Percentiles rank a stretch among this genome's conserved stretches.
Evolutionary conservation across 2,113 vertebrate genomes (phyloP).

Genomic region (Cryptotis parvus): DNA sequence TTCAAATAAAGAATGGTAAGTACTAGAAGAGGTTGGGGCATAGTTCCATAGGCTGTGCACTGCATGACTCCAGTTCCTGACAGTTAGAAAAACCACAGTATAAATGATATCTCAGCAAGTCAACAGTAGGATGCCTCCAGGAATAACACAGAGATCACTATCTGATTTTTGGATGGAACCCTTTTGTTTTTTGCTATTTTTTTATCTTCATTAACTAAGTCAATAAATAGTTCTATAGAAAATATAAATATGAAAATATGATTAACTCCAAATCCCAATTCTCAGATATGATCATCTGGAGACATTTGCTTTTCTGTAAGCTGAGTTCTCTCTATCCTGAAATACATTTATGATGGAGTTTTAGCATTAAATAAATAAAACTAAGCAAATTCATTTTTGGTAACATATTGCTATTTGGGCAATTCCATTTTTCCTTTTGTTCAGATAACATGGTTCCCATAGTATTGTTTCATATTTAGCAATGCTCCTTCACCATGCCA

Average conservation of each 20-base stretch:
- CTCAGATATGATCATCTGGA: neutral
- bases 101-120: no score
- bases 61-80: neutral
- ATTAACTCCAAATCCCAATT: neutral
- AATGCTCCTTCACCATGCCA: no score
- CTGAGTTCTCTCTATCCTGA: neutral
- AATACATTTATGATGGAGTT: neutral
- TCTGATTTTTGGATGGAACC: neutral
- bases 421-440: neutral
- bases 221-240: neutral
- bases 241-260: neutral
- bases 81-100: fast-evolving
- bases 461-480: no score
- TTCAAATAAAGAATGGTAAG: neutral
- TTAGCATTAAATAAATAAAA: neutral
- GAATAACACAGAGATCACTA: neutral
- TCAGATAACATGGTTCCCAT: no score
- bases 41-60: neutral
- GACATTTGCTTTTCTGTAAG: neutral
- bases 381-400: neutral
- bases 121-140: no score
- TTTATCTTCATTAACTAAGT: neutral
- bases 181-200: neutral
- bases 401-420: neutral
- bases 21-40: neutral